Evolutionary conservation across 2,113 vertebrate genomes (phyloP).

Genomic region (Bagarius yarrelli): DNA sequence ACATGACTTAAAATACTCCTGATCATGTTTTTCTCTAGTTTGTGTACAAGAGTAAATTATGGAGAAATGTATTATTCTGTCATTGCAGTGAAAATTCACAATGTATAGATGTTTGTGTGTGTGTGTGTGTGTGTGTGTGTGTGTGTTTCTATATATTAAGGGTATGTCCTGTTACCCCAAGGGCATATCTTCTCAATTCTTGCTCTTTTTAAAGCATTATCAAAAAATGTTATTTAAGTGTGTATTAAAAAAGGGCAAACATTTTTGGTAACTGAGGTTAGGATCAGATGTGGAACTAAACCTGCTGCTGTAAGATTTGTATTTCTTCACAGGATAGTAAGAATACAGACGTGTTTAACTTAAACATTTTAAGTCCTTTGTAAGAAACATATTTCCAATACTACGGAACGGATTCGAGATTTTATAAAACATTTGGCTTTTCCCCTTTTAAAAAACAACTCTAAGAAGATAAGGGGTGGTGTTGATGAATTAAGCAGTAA

Average conservation of each 20-base stretch:
- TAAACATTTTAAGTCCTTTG: not conserved
- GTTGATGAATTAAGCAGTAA: slow-evolving; percentile 45
- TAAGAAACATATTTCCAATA: not conserved
- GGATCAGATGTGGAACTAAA: not conserved
- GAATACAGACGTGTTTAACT: not conserved
- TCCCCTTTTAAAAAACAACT: not conserved
- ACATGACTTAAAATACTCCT: not conserved
- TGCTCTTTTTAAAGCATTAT: not conserved
- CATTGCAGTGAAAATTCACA: not conserved
- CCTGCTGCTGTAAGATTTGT: not conserved
- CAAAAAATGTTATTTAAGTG: no score
- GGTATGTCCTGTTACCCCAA: not conserved
- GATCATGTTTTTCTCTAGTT: not conserved
- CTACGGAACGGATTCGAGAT: not conserved
- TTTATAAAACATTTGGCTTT: not conserved
- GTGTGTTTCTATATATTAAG: not conserved
- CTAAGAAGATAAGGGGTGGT: not conserved
- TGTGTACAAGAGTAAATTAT: not conserved
- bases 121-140: slow-evolving; percentile 10
- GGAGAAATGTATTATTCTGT: not conserved
- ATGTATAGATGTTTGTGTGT: slow-evolving; percentile 26
- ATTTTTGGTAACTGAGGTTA: not conserved
- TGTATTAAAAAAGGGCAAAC: not conserved
- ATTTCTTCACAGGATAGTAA: not conserved
- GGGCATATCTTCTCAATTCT: not conserved